Evolutionary conservation across 2,888 invertebrate genomes (phyloP), one percentile per base, ranked within the genome.

Genomic region (Adelognathus sp.): DNA sequence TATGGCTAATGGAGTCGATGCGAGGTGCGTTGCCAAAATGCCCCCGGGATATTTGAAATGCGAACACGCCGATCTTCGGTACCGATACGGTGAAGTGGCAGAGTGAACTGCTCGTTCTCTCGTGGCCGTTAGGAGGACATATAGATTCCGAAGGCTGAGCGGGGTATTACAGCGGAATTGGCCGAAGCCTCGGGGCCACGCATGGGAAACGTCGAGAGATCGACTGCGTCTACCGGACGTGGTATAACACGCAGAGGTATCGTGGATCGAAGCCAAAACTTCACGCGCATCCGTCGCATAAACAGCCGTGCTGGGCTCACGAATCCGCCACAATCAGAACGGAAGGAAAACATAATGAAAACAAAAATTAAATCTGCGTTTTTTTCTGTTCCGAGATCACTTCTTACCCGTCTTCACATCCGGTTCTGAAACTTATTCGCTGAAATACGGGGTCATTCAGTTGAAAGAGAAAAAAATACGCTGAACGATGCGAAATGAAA

Each of bases 231-330:
- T 31, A 70, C 70, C 63, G 76, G 73, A 73, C 73, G 69, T 27
- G 63, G 63, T 16, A 69, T 41, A 36, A 69, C 39, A 56, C n/a
- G n/a, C n/a, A n/a, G n/a, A 67, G 46, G 50, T 31, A 36, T 39
- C n/a, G 81, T 86, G 86, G 86, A 86, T 73, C 58, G 64, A 39
- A 81, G 88, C 88, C 87, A 87, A 83, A 85, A 84, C 74, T 63
- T 73, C 46, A 75, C 75, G 72, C 63, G 80, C 78, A 81, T 77
- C 80, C 82, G 61, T 67, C 61, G 73, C 24, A 24, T 46, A 36
- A 64, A 58, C 33, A 14, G 58, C 29, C n/a, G 0, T 18, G 46
- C 16, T 16, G 31, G 29, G 4, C 36, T 21, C 3, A 50, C 33
- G 76, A 72, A 33, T 64, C 31, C 56, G 67, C 66, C 77, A n/a